A percentile compares a stretch with the other conserved stretches of the same genome.
phyloP scores from a whole-genome alignment of 2,888 invertebrate genomes.

The Drosophila differens region DNA sequence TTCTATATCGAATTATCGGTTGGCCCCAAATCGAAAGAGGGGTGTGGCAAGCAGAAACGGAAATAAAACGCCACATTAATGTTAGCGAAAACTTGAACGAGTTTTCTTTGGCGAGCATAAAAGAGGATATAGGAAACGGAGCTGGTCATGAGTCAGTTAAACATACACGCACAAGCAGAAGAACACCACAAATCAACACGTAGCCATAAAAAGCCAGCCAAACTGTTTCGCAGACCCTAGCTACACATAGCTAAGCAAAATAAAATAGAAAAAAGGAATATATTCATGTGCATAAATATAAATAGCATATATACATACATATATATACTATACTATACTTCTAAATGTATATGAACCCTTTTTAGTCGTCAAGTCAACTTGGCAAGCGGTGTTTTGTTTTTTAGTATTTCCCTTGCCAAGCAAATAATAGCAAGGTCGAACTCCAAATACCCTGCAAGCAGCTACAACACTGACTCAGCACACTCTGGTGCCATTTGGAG shows the following conservation, averaged over 20 bases:
- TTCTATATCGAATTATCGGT: slow-evolving; percentile 64
- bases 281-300: background rate
- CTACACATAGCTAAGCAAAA: slow-evolving; percentile 36
- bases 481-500: background rate
- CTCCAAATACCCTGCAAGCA: slow-evolving; percentile 8
- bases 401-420: slow-evolving; percentile 14
- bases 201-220: slow-evolving; percentile 42
- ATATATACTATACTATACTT: background rate
- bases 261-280: background rate
- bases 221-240: slow-evolving; percentile 25
- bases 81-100: slow-evolving; percentile 14
- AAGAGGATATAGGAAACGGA: slow-evolving; percentile 46
- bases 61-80: slow-evolving; percentile 57
- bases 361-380: slow-evolving; percentile 37
- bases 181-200: slow-evolving; percentile 67
- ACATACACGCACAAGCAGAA: slow-evolving; percentile 16
- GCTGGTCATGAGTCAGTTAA: slow-evolving; percentile 49
- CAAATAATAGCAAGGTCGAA: slow-evolving; percentile 9
- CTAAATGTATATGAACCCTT: slow-evolving; percentile 44
- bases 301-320: background rate
- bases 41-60: slow-evolving; percentile 27
- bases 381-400: slow-evolving; percentile 25
- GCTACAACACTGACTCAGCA: background rate
- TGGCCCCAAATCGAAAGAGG: slow-evolving; percentile 53
- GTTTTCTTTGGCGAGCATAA: slow-evolving; percentile 39